Percentiles rank a stretch among this genome's conserved stretches.
phyloP scores from a whole-genome alignment of 2,888 invertebrate species.

The Lasioglossum villosulum region DNA sequence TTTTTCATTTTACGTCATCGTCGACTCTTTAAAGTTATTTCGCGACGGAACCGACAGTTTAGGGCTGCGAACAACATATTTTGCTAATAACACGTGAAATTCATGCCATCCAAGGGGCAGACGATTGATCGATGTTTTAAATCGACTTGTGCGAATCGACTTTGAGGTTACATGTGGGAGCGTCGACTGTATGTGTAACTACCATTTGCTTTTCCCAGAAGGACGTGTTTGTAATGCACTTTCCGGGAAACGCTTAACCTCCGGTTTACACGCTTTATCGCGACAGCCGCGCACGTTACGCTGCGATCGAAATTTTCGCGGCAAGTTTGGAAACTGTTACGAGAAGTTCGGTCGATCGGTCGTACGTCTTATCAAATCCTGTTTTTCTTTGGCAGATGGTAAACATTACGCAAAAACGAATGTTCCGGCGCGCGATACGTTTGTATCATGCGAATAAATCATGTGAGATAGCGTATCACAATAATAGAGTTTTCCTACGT shows the following conservation, averaged over 20 bases:
- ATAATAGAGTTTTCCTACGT: not conserved
- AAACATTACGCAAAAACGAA: conserved; percentile 4
- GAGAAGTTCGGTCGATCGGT: not conserved
- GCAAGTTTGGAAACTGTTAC: not conserved
- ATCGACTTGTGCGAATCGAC: not conserved
- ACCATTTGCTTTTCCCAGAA: not conserved
- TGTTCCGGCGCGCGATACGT: not conserved
- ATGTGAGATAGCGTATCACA: not conserved
- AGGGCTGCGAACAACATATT: no score
- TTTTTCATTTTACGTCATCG: no score
- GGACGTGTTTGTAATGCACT: conserved; percentile 26
- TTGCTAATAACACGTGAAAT: no score
- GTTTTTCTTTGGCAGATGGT: not conserved
- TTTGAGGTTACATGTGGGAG: conserved; percentile 3
- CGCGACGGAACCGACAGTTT: no score
- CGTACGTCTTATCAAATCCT: not conserved
- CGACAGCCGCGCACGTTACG: not conserved
- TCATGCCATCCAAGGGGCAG: no score
- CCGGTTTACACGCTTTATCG: not conserved
- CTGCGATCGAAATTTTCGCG: conserved; percentile 18
- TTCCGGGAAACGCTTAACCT: conserved; percentile 37
- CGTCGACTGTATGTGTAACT: not conserved
- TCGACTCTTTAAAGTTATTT: no score
- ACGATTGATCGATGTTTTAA: not conserved
- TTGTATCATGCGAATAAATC: not conserved